Evolutionary conservation across 2,888 invertebrate species (phyloP).

Genomic region (Calameuta idolon): DNA sequence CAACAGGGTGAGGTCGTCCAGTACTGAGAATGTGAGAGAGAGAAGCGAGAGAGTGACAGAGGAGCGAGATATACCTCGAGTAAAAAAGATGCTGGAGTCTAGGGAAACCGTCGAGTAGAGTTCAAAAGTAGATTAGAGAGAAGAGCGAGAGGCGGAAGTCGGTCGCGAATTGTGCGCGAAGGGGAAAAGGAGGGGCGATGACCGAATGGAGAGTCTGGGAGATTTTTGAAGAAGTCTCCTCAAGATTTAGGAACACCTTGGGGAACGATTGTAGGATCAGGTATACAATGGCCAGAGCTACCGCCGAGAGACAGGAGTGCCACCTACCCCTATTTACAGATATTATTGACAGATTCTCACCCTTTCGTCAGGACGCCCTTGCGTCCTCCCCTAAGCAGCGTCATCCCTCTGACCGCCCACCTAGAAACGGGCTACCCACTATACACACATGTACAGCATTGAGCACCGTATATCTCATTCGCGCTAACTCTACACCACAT

Average conservation of each 20-base stretch:
- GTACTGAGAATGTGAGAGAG: slow-evolving; percentile 34
- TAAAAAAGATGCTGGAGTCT: neutral
- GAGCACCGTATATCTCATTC: neutral
- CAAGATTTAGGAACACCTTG: slow-evolving; percentile 30
- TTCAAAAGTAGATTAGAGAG: slow-evolving; percentile 3
- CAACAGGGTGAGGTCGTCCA: slow-evolving; percentile 39
- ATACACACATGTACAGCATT: neutral
- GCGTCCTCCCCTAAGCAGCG: too few relatives aligned
- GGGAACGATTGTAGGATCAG: slow-evolving; percentile 39
- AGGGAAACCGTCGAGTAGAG: neutral
- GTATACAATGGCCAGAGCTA: slow-evolving; percentile 30
- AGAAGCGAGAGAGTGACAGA: slow-evolving; percentile 20
- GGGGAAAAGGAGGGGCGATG: neutral
- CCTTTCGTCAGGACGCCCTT: neutral
- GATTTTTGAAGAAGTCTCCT: slow-evolving; percentile 28
- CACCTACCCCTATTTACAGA: slow-evolving; percentile 39
- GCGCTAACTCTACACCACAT: neutral
- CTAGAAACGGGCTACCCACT: neutral
- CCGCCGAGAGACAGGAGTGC: slow-evolving; percentile 20
- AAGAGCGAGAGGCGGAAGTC: slow-evolving; percentile 6
- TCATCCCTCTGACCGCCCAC: neutral
- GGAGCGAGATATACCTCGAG: slow-evolving; percentile 17
- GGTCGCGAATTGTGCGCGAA: neutral
- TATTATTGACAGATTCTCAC: slow-evolving; percentile 24
- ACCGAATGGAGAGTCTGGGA: slow-evolving; percentile 17